phyloP scores from a whole-genome alignment of 2,888 invertebrate genomes.

The Gerris lacustris region DNA sequence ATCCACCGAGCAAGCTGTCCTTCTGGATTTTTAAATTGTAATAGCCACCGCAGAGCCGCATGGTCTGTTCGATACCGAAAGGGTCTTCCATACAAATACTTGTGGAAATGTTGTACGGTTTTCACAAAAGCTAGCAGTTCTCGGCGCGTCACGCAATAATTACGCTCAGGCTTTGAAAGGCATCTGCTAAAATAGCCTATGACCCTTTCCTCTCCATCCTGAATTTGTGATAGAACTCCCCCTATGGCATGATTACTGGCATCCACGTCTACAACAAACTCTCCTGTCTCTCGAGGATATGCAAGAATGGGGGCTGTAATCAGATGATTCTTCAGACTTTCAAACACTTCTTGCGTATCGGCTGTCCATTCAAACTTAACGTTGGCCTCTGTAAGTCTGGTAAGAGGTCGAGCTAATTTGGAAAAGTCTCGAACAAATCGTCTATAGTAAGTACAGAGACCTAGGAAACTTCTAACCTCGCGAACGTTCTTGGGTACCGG shows the following conservation, averaged over 20 bases:
- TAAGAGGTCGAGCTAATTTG: not conserved
- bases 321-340: not conserved
- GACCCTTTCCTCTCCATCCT: not conserved
- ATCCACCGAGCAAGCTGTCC: slow-evolving; percentile 7
- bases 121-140: not conserved
- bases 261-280: slow-evolving; percentile 10
- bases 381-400: slow-evolving; percentile 7
- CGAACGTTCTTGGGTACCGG: slow-evolving; percentile 24
- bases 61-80: not conserved
- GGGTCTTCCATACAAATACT: slow-evolving; percentile 11
- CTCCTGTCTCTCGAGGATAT: not conserved
- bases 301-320: not conserved
- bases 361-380: slow-evolving; percentile 6
- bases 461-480: slow-evolving; percentile 27
- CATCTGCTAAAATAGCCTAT: not conserved
- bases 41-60: slow-evolving; percentile 4
- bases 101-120: slow-evolving; percentile 8
- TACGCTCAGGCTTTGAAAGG: not conserved
- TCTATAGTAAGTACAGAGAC: slow-evolving; percentile 30
- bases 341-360: not conserved
- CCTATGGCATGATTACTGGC: slow-evolving; percentile 5
- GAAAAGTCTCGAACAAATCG: slow-evolving; percentile 21
- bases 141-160: not conserved
- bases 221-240: not conserved
- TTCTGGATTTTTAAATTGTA: slow-evolving; percentile 9